phyloP scores from a whole-genome alignment of 2,888 invertebrate species.

The Osmoderma eremita region DNA sequence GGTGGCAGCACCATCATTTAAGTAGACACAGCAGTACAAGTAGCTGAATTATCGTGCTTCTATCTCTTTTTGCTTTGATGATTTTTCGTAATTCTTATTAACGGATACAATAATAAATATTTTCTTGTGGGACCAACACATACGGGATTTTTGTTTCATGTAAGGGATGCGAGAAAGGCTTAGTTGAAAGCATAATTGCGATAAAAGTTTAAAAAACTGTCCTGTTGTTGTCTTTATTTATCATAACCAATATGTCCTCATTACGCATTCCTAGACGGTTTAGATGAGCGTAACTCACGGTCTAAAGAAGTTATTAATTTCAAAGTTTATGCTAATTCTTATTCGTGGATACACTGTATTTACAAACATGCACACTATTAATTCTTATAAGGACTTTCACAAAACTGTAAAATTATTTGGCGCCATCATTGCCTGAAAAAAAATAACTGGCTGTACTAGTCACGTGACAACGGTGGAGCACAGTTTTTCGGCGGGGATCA shows the following conservation, averaged over 20 bases:
- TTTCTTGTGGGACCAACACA: conserved; percentile 10
- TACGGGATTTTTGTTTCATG: conserved; percentile 18
- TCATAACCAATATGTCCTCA: conserved; percentile 69
- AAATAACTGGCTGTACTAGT: conserved; percentile 64
- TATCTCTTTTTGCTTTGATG: conserved; percentile 40
- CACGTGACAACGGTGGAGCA: conserved; percentile 65
- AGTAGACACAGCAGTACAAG: conserved; percentile 45
- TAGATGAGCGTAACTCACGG: conserved; percentile 58
- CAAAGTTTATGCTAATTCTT: conserved; percentile 13
- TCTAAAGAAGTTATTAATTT: conserved; percentile 41
- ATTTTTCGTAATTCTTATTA: conserved; percentile 37
- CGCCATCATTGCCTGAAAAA: conserved; percentile 68
- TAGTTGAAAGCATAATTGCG: conserved; percentile 24
- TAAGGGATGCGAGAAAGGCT: conserved; percentile 14
- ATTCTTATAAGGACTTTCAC: conserved; percentile 57
- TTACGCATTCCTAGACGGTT: conserved; percentile 64
- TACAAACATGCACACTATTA: conserved; percentile 46
- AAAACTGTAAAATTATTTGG: conserved; percentile 66
- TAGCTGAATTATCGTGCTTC: conserved; percentile 42
- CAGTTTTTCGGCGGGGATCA: conserved; percentile 55
- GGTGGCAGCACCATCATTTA: conserved; percentile 70
- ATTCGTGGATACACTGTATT: conserved; percentile 36
- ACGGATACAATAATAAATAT: conserved; percentile 31
- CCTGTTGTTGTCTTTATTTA: conserved; percentile 59
- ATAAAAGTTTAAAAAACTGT: conserved; percentile 43